These are phyloP conservation scores for Ostrea edulis DNA, from an alignment of 1,140 invertebrate genomes.

Conservation along the genomic window DNA sequence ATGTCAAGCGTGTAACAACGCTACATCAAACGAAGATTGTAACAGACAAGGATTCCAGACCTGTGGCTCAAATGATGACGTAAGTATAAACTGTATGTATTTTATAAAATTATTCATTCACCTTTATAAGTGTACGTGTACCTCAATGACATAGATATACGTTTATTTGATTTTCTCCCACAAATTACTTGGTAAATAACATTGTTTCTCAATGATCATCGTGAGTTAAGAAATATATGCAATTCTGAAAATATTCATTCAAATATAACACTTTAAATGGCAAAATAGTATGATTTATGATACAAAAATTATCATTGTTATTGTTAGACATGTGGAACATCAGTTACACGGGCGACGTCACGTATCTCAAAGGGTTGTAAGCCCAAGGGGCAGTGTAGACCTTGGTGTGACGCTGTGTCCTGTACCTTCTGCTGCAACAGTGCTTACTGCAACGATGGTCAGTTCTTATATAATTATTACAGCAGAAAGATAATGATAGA, in stretches of 20 bases:
- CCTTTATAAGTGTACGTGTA: neutral
- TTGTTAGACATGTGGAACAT: neutral
- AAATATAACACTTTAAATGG: neutral
- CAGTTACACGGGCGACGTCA: neutral
- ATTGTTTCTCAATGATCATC: neutral
- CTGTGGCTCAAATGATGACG: neutral
- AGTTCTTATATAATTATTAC: neutral
- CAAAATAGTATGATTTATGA: too few species aligned
- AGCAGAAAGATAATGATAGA: too few species aligned
- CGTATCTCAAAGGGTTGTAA: neutral
- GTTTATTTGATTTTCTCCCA: neutral
- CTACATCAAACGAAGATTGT: neutral
- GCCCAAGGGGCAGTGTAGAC: neutral
- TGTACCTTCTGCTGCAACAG: conserved; percentile 11
- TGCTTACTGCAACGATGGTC: neutral
- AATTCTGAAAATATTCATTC: neutral
- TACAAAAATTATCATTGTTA: neutral
- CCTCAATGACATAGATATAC: neutral
- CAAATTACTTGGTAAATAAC: neutral
- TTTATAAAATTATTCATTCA: neutral
- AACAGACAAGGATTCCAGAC: conserved; percentile 17
- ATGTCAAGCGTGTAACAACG: conserved; percentile 10
- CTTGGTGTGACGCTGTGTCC: neutral
- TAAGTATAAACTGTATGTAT: neutral
- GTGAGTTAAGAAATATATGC: neutral